Conservation (phyloP, 2,888 invertebrate genomes). For the Latrodectus elegans region DNA sequence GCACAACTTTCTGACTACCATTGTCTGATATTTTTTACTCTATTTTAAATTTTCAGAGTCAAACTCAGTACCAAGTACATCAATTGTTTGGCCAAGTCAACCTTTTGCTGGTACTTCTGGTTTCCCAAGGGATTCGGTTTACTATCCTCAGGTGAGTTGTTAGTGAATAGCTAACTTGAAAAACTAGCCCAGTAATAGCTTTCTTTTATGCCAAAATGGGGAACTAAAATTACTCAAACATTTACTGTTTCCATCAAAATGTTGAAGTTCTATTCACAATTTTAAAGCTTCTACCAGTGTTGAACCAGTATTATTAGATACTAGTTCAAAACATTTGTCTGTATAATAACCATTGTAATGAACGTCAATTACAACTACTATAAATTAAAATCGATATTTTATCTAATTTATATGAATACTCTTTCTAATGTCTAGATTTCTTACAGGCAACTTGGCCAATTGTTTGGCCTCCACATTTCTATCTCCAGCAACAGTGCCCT, state of each 20-base stretch:
- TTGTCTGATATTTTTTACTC: background rate
- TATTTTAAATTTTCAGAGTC: slow-evolving; percentile 33
- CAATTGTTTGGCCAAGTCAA: slow-evolving; percentile 45
- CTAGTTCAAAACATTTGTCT: no score
- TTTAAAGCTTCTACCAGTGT: background rate
- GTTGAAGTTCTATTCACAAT: background rate
- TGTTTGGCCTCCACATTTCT: slow-evolving; percentile 49
- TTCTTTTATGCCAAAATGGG: background rate
- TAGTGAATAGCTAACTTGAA: background rate
- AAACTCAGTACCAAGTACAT: slow-evolving; percentile 15
- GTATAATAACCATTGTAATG: no score
- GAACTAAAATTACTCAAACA: background rate
- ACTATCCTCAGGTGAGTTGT: slow-evolving; percentile 50
- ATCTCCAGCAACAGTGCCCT: slow-evolving; percentile 50
- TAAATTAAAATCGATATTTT: no score
- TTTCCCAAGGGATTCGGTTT: slow-evolving; percentile 34
- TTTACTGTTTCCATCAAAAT: background rate
- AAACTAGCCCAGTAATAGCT: background rate
- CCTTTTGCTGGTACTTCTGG: slow-evolving; percentile 29
- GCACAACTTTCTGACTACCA: no score
- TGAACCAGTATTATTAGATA: no score
- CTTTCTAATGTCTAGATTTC: no score
- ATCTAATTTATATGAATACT: no score
- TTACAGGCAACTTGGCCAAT: slow-evolving; percentile 54
- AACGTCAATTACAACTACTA: no score